Conservation (phyloP, 2,888 invertebrate genomes). For the Tricholauxania praeusta region DNA sequence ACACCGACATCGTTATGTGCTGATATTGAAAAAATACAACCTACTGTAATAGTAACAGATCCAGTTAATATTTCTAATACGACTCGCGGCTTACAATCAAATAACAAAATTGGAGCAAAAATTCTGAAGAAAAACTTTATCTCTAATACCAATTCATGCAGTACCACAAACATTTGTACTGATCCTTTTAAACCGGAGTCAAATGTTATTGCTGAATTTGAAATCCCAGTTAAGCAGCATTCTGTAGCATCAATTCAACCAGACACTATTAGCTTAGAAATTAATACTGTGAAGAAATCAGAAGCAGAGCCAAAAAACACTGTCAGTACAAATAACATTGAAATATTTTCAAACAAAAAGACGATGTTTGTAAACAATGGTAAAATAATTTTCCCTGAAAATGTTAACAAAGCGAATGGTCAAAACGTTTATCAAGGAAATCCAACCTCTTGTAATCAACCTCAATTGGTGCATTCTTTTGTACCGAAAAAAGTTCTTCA, state of each 20-base stretch:
- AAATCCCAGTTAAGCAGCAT: background rate
- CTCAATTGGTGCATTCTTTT: background rate
- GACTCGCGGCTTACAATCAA: background rate
- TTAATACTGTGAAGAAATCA: background rate
- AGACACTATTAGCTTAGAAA: background rate
- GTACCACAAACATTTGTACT: background rate
- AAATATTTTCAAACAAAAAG: background rate
- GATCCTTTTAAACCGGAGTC: background rate
- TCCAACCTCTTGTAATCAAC: background rate
- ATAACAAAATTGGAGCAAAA: background rate
- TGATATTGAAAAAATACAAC: conserved; percentile 67
- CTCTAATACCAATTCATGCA: background rate
- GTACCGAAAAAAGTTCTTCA: conserved; percentile 48
- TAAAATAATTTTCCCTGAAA: background rate
- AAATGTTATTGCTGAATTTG: background rate
- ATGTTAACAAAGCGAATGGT: background rate
- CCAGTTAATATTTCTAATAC: conserved; percentile 36
- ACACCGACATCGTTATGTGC: conserved; percentile 53
- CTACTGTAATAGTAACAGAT: conserved; percentile 59
- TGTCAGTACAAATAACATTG: background rate
- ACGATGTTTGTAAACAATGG: conserved; percentile 11
- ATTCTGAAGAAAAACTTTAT: background rate
- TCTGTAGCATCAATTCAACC: background rate
- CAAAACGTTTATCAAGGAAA: background rate
- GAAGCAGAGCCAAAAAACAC: background rate